Percentiles rank a stretch among this genome's conserved stretches.
phyloP scores from a whole-genome alignment of 2,797 vertebrate genomes.

The Alfaro cultratus region DNA sequence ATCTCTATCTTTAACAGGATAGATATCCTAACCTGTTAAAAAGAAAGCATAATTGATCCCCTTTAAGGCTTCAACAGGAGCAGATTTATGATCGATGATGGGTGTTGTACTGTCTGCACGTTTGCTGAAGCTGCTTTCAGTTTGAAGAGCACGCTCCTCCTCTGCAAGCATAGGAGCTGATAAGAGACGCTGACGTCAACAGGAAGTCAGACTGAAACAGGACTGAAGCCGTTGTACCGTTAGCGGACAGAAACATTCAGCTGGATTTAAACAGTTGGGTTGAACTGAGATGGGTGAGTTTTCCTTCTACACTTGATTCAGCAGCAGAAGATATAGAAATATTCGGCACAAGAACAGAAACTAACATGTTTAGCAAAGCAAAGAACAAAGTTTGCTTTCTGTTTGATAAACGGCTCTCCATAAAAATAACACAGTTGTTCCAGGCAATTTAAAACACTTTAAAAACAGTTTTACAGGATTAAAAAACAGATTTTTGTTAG shows the following conservation, averaged over 20 bases:
- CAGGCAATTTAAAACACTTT: background rate
- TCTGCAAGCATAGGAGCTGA: background rate
- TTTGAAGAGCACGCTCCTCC: background rate
- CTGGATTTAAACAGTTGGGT: background rate
- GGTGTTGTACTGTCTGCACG: background rate
- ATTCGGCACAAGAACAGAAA: background rate
- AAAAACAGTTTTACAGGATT: background rate
- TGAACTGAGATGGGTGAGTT: background rate
- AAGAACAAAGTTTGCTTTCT: background rate
- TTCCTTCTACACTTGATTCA: background rate
- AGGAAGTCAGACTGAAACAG: background rate
- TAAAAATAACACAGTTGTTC: background rate
- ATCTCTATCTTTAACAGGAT: too few relatives aligned
- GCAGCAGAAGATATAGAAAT: background rate
- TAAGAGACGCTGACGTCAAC: background rate
- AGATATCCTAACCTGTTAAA: too few relatives aligned
- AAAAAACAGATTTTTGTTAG: background rate
- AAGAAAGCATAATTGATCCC: too few relatives aligned
- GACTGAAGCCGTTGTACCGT: background rate
- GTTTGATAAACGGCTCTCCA: background rate
- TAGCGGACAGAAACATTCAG: background rate
- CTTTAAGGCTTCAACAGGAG: too few relatives aligned
- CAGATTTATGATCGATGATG: background rate
- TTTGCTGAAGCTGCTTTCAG: background rate
- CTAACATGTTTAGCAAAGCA: background rate